Evolutionary conservation across 2,797 vertebrate genomes (phyloP).

Genomic region (Macroramphosus scolopax): DNA sequence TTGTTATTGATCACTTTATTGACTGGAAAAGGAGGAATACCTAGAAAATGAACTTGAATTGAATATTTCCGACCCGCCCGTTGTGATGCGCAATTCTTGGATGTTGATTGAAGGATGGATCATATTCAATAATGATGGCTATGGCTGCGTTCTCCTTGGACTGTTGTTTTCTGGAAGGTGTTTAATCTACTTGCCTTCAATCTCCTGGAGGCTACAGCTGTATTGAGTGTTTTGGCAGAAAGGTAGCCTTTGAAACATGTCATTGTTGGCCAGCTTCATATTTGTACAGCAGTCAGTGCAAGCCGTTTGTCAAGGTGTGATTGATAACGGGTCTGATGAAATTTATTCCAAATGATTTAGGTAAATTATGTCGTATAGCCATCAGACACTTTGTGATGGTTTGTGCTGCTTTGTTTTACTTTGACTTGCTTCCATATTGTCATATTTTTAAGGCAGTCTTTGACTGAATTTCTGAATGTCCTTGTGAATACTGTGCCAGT

Average conservation of each 20-base stretch:
- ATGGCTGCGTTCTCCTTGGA: not conserved
- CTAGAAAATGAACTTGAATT: not conserved
- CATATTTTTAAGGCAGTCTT: not conserved
- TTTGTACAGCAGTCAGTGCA: too few species aligned
- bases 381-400: not conserved
- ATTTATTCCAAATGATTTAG: too few species aligned
- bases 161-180: too few species aligned
- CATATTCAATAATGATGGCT: not conserved
- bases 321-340: too few species aligned
- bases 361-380: too few species aligned
- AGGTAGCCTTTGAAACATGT: too few species aligned
- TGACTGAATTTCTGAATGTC: not conserved
- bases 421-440: not conserved
- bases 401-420: not conserved
- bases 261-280: too few species aligned
- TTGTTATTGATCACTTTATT: not conserved
- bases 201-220: too few species aligned
- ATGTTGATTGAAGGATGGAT: not conserved
- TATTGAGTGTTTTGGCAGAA: too few species aligned
- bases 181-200: too few species aligned
- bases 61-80: not conserved
- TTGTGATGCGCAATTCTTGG: not conserved
- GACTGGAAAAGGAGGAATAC: slow-evolving; percentile 5
- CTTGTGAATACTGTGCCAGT: not conserved
- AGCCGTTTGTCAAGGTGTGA: too few species aligned